These are phyloP conservation scores for Chrysolina haemoptera DNA, from an alignment of 2,888 invertebrate species.

Conservation along the genomic window DNA sequence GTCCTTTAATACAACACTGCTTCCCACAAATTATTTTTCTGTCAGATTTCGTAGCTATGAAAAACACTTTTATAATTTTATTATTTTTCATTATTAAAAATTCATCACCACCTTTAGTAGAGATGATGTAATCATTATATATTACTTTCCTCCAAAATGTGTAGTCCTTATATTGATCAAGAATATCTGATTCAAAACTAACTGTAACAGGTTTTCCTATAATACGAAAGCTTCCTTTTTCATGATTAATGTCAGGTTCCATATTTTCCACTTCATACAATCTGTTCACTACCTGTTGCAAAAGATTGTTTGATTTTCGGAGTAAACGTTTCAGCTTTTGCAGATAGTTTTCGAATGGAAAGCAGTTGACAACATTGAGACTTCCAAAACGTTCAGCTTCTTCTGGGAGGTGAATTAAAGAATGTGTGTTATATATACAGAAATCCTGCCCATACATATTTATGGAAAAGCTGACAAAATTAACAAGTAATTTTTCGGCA, in stretches of 20 bases:
- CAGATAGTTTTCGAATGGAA: too few species aligned
- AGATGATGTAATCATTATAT: conserved; percentile 20
- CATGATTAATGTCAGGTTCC: conserved; percentile 22
- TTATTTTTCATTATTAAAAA: conserved; percentile 4
- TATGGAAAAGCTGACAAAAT: conserved; percentile 32
- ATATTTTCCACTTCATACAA: conserved; percentile 31
- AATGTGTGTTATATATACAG: conserved; percentile 38
- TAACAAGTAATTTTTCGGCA: conserved; percentile 33
- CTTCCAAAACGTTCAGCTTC: conserved; percentile 38
- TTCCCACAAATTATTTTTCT: conserved; percentile 26
- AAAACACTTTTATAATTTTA: conserved; percentile 27
- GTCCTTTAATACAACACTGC: conserved; percentile 22
- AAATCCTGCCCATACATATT: conserved; percentile 37
- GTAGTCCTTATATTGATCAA: conserved; percentile 22
- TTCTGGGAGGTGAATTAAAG: conserved; percentile 35
- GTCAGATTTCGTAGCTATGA: conserved; percentile 17
- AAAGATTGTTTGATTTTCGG: conserved; percentile 36
- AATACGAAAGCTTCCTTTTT: conserved; percentile 25
- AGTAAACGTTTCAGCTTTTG: conserved; percentile 31
- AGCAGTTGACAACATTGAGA: too few species aligned
- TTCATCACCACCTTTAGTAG: conserved; percentile 11
- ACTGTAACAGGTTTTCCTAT: conserved; percentile 22
- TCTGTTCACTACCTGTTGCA: conserved; percentile 39
- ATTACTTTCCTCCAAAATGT: conserved; percentile 19
- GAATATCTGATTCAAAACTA: conserved; percentile 1